phyloP scores from a whole-genome alignment of 1,140 invertebrate genomes.

The Maniola jurtina region DNA sequence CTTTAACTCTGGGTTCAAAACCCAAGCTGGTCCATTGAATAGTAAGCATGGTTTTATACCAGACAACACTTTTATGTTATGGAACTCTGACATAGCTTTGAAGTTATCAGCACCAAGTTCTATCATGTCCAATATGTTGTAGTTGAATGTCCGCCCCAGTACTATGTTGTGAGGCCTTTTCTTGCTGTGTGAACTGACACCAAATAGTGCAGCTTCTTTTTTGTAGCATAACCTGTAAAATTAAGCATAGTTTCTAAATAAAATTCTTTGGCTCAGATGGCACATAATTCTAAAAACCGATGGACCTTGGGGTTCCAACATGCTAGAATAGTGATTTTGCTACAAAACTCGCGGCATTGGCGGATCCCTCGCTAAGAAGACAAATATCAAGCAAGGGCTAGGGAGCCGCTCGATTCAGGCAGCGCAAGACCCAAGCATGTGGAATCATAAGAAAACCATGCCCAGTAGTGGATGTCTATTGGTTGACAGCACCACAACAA shows the following conservation, averaged over 20 bases:
- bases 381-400: too few relatives aligned
- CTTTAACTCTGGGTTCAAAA: slow-evolving; percentile 87
- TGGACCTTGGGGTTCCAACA: too few relatives aligned
- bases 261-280: too few relatives aligned
- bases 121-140: slow-evolving; percentile 96
- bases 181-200: slow-evolving; percentile 94
- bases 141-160: slow-evolving; percentile 93
- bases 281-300: too few relatives aligned
- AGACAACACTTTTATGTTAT: slow-evolving; percentile 86
- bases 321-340: too few relatives aligned
- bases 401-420: too few relatives aligned
- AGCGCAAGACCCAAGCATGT: too few relatives aligned
- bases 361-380: too few relatives aligned
- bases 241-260: background rate
- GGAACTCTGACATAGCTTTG: slow-evolving; percentile 88
- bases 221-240: slow-evolving; percentile 86
- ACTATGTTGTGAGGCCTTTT: slow-evolving; percentile 96
- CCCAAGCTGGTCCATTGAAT: slow-evolving; percentile 96
- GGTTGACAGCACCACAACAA: too few relatives aligned
- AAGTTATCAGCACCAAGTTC: slow-evolving; percentile 95
- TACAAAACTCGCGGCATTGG: too few relatives aligned
- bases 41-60: slow-evolving; percentile 95
- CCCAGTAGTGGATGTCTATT: too few relatives aligned
- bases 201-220: slow-evolving; percentile 93
- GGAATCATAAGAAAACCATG: too few relatives aligned